Conservation (phyloP, 92 coral and sea anemone species). For the Epizoanthus rinbou region DNA sequence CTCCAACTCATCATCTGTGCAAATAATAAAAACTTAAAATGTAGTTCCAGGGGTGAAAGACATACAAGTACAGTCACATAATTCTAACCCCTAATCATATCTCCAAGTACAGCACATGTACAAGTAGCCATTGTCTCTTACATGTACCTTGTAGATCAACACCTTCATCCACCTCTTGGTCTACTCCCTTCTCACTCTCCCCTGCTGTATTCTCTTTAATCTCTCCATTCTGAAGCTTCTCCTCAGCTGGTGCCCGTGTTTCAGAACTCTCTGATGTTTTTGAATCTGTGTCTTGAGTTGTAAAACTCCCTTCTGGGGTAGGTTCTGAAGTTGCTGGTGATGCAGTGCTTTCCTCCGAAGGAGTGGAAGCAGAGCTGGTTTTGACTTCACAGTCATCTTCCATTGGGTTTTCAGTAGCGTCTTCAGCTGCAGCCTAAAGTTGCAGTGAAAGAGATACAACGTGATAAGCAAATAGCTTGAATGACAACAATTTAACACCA, state of each 20-base stretch:
- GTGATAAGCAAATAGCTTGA: background rate
- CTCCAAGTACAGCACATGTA: background rate
- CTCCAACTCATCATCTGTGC: constrained; percentile 34
- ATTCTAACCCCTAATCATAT: background rate
- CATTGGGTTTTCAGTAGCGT: constrained; percentile 47
- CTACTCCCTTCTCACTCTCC: constrained; percentile 36
- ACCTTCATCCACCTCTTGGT: constrained; percentile 89
- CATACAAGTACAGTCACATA: background rate
- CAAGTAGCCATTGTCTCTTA: background rate
- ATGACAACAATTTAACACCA: too few relatives aligned
- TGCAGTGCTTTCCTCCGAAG: constrained; percentile 52
- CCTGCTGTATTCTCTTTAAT: constrained; percentile 11
- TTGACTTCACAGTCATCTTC: constrained; percentile 42
- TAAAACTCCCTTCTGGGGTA: constrained; percentile 25
- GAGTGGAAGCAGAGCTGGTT: constrained; percentile 53
- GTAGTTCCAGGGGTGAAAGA: background rate
- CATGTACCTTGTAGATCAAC: constrained; percentile 91
- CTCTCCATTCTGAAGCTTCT: constrained; percentile 42
- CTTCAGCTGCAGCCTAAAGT: constrained; percentile 78
- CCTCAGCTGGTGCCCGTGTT: constrained; percentile 29
- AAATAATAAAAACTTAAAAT: background rate
- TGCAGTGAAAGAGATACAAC: background rate
- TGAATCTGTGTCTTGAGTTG: constrained; percentile 20
- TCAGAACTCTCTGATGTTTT: constrained; percentile 30
- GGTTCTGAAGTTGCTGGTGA: constrained; percentile 33